Evolutionary conservation across 2,113 vertebrate genomes (phyloP).

Genomic region (Turdus rufiventris): DNA sequence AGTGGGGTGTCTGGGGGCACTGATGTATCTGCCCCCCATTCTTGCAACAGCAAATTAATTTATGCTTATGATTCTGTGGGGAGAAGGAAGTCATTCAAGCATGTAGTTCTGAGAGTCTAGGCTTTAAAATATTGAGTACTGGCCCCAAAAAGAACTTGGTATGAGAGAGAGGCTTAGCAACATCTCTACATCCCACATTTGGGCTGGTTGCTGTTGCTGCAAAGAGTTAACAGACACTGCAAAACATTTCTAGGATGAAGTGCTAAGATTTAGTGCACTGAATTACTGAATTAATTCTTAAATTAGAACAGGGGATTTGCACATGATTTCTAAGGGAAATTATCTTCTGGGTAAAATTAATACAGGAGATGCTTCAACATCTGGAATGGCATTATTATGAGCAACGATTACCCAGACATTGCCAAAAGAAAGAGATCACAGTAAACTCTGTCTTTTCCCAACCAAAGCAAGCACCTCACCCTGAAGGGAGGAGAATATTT

Average conservation of each 20-base stretch:
- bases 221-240: constrained; percentile 48
- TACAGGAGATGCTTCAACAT: constrained; percentile 62
- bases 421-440: constrained; percentile 45
- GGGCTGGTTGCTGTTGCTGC: not conserved
- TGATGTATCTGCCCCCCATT: not conserved
- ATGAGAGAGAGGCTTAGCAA: not conserved
- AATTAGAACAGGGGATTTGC: constrained; percentile 65
- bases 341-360: constrained; percentile 68
- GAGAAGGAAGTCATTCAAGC: not conserved
- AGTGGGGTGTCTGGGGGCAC: not conserved
- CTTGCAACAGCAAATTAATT: not conserved
- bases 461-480: not conserved
- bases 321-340: constrained; percentile 66
- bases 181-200: not conserved
- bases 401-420: constrained; percentile 46
- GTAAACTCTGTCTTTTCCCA: constrained; percentile 15
- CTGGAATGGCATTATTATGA: constrained; percentile 59
- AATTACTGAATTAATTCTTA: constrained; percentile 62
- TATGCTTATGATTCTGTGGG: not conserved
- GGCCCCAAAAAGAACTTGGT: not conserved
- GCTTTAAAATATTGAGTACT: not conserved
- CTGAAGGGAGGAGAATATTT: constrained; percentile 16
- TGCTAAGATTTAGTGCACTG: constrained; percentile 54
- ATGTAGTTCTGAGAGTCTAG: not conserved
- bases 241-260: constrained; percentile 55